phyloP scores from a whole-genome alignment of 2,888 invertebrate genomes.

The Caenorhabditis macrosperma region DNA sequence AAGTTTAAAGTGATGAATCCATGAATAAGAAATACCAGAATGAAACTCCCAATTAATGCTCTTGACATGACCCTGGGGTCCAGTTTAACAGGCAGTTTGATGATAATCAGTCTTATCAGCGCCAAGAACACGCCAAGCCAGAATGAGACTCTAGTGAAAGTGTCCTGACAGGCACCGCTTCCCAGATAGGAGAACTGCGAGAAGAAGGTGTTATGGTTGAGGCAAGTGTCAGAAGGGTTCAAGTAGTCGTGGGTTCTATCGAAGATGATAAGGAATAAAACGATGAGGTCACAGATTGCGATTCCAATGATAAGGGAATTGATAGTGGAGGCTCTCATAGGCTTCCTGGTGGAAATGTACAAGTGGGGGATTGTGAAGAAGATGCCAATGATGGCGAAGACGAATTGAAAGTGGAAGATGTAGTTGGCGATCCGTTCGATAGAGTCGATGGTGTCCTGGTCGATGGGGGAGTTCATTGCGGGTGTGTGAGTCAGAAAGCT shows the following conservation, averaged over 20 bases:
- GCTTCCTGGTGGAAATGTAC: conserved; percentile 15
- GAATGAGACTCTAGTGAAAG: background rate
- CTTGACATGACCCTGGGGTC: too few relatives aligned
- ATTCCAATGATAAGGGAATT: conserved; percentile 29
- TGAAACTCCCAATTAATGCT: too few relatives aligned
- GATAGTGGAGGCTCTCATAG: conserved; percentile 18
- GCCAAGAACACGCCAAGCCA: background rate
- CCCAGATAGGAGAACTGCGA: background rate
- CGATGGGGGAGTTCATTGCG: too few relatives aligned
- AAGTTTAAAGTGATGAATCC: too few relatives aligned
- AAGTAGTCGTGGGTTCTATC: background rate
- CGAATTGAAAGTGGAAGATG: background rate
- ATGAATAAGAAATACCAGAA: too few relatives aligned
- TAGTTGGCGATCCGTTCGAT: background rate
- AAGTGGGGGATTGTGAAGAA: conserved; percentile 16
- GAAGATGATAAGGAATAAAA: background rate
- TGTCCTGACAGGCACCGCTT: background rate
- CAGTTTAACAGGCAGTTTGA: too few relatives aligned
- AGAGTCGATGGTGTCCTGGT: background rate
- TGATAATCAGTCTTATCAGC: background rate
- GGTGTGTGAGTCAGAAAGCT: too few relatives aligned
- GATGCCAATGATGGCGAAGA: background rate
- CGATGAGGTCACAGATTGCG: conserved; percentile 16
- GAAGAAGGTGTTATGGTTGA: background rate
- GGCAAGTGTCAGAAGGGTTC: background rate